Evolutionary conservation across 1,140 invertebrate species (phyloP).

Genomic region (Heliothis subflexa): DNA sequence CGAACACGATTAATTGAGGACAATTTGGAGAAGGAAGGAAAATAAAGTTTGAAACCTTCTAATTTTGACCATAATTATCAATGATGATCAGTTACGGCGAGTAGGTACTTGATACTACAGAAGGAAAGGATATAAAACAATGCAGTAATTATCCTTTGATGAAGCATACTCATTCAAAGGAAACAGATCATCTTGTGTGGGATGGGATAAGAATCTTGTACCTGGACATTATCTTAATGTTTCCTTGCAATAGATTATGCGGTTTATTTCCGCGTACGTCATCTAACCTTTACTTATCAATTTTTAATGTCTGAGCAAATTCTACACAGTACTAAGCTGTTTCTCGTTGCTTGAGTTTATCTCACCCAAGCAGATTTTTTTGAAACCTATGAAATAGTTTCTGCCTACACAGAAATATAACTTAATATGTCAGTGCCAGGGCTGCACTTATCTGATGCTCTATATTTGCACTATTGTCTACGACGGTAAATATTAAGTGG

Average conservation of each 20-base stretch:
- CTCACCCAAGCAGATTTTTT: not conserved
- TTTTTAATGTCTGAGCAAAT: not conserved
- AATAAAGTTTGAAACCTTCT: too few species aligned
- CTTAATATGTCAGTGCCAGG: constrained; percentile 48
- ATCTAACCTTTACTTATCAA: not conserved
- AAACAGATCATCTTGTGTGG: constrained; percentile 21
- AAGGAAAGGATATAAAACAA: too few species aligned
- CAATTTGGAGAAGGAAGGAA: too few species aligned
- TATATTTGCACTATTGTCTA: constrained; percentile 20
- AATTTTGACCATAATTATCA: too few species aligned
- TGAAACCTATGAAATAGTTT: not conserved
- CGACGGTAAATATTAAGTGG: not conserved
- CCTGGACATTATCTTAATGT: not conserved
- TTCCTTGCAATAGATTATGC: constrained; percentile 4
- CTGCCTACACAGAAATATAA: not conserved
- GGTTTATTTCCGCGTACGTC: constrained; percentile 15
- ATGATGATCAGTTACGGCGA: too few species aligned
- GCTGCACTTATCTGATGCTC: constrained; percentile 33
- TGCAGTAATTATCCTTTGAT: too few species aligned
- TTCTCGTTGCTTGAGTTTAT: not conserved
- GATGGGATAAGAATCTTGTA: constrained; percentile 35
- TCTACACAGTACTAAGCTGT: not conserved
- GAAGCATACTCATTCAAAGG: constrained; percentile 5
- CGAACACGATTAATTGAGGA: too few species aligned
- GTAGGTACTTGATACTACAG: too few species aligned